A percentile compares a stretch with the other conserved stretches of the same genome.
Conservation (phyloP, 2,888 invertebrate species). For the Camptogramma bilineatum region DNA sequence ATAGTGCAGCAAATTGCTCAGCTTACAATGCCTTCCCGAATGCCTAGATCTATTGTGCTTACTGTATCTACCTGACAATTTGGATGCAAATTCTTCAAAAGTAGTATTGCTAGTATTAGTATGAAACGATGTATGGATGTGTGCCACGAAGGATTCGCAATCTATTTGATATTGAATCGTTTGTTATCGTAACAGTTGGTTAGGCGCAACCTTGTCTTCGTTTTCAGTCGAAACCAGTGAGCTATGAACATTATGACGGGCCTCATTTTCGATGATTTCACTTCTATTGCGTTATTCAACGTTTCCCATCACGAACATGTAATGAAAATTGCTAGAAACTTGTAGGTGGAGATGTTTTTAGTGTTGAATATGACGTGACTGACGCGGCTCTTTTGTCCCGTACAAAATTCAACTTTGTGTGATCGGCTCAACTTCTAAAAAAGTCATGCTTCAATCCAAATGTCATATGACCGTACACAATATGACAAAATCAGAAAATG, state of each 20-base stretch:
- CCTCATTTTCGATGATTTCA: slow-evolving; percentile 73
- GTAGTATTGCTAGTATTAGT: not conserved
- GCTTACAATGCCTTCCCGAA: too few relatives aligned
- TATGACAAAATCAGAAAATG: too few relatives aligned
- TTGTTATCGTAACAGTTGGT: slow-evolving; percentile 68
- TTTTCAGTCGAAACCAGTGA: slow-evolving; percentile 73
- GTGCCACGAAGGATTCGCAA: slow-evolving; percentile 18
- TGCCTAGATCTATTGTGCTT: too few relatives aligned
- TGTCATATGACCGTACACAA: too few relatives aligned
- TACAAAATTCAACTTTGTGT: too few relatives aligned
- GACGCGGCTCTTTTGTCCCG: too few relatives aligned
- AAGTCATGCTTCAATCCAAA: too few relatives aligned
- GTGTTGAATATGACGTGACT: too few relatives aligned
- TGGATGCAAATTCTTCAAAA: too few relatives aligned
- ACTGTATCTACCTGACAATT: too few relatives aligned
- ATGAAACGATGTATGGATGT: not conserved
- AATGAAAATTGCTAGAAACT: slow-evolving; percentile 35
- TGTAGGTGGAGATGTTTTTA: slow-evolving; percentile 10
- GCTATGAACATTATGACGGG: slow-evolving; percentile 65
- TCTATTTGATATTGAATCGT: slow-evolving; percentile 62
- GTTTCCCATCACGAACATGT: slow-evolving; percentile 60
- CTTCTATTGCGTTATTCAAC: slow-evolving; percentile 64
- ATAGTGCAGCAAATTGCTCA: too few relatives aligned
- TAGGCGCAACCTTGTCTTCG: slow-evolving; percentile 74
- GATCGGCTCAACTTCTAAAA: too few relatives aligned